Evolutionary conservation across 2,113 vertebrate genomes (phyloP), one percentile per base, ranked within the genome.

Genomic region (Chloroceryle aenea): DNA sequence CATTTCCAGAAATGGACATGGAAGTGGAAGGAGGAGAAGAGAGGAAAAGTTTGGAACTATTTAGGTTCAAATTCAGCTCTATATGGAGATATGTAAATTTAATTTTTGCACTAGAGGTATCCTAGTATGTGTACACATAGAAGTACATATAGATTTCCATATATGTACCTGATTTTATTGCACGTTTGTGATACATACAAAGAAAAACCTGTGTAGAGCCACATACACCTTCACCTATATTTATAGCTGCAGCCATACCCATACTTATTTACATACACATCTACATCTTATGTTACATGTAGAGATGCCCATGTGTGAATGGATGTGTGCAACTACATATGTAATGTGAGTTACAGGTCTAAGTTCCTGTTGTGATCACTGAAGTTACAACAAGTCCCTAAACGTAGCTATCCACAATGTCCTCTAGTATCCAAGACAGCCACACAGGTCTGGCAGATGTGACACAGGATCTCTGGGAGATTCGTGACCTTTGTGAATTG

Each of bases 21-120:
- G 4, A 8, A 53, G 20, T 16, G 3, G 5, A 11, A 76, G 55
- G 30, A 32, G 29, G 29, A 19, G 29, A 68, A 52, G 22, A 50
- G 48, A 50, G 48, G 48, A 50, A 50, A 23, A 50, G 48, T 50
- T 50, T 50, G 14, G 48, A 30, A 2, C 1, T 19, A 40, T 85
- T 87, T 66, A 15, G 3, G 20, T 61, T 55, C 11, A 56, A 16
- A 36, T 83, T 52, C 25, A 56, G 5, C 22, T 66, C 45, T 21
- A 3, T 9, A 75, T 53, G 12, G 67, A 76, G 34, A 76, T 20
- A 43, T 4, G 29, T 50, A 78, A 16, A 53, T 50, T 45, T 42
- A 83, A 68, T 20, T 29, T n/a, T 2, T 2, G 0, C 1, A 1
- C 14, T 68, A 58, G 30, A 90, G 16, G 3, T 48, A 47, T 56